A percentile compares a stretch with the other conserved stretches of the same genome.
Conservation (phyloP, 2,113 vertebrate genomes). For the Ariopsis seemanni region DNA sequence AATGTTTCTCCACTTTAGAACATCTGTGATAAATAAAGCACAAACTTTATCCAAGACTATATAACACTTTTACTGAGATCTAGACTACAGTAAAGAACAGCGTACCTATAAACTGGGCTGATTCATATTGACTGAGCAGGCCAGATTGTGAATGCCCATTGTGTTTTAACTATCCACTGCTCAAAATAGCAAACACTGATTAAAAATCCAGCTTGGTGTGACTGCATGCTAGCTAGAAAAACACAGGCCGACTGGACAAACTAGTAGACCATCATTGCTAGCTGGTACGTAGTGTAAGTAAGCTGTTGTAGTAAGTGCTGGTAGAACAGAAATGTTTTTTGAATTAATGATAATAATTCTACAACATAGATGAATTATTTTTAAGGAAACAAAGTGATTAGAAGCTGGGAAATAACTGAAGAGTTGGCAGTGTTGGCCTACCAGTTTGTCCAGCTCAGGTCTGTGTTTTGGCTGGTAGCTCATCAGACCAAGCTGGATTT, state of each 20-base stretch:
- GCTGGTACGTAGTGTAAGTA: neutral
- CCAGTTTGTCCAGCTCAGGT: neutral
- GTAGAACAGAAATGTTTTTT: neutral
- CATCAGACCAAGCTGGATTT: neutral
- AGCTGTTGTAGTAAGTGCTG: neutral
- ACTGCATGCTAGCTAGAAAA: neutral
- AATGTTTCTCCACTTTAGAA: neutral
- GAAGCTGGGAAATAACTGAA: neutral
- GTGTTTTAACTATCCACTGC: neutral
- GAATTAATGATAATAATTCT: neutral
- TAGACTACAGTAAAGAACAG: constrained; percentile 1
- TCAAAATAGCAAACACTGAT: neutral
- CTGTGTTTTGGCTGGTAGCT: neutral
- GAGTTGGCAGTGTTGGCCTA: neutral
- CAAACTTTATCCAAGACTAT: constrained; percentile 8
- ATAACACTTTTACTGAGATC: neutral
- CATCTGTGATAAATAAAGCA: constrained; percentile 4
- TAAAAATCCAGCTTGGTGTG: neutral
- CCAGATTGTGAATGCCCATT: neutral
- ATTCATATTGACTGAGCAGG: neutral
- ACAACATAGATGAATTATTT: neutral
- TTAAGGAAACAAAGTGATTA: neutral
- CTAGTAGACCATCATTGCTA: neutral
- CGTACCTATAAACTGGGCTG: constrained; percentile 1
- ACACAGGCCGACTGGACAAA: neutral